Evolutionary conservation across 2,888 invertebrate genomes (phyloP).

Genomic region (Julus scandinavius): DNA sequence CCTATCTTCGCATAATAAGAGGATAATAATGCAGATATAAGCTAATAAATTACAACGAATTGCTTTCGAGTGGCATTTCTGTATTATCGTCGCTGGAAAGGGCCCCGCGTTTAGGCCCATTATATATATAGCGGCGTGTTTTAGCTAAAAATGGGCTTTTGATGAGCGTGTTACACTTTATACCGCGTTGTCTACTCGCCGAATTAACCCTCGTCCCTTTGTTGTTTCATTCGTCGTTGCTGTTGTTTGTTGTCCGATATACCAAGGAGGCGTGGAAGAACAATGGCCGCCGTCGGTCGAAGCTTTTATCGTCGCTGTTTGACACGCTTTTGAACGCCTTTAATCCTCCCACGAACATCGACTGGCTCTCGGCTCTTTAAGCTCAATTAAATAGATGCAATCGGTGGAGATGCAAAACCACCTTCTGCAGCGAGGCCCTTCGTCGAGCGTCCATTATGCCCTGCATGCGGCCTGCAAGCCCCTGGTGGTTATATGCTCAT

Average conservation of each 20-base stretch:
- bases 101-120: background rate
- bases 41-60: slow-evolving; percentile 17
- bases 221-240: no score
- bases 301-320: background rate
- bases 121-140: background rate
- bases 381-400: background rate
- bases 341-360: background rate
- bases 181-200: background rate
- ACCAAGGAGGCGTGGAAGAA: background rate
- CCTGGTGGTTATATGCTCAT: no score
- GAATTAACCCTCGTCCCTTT: background rate
- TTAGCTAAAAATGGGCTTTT: background rate
- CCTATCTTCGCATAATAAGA: slow-evolving; percentile 33
- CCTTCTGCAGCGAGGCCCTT: background rate
- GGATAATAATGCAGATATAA: slow-evolving; percentile 35
- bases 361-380: background rate
- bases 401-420: background rate
- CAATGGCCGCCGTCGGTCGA: background rate
- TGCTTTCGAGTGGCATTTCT: slow-evolving; percentile 10
- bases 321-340: background rate
- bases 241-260: background rate
- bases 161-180: background rate
- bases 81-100: background rate
- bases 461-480: no score
- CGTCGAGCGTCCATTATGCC: no score